Percentiles rank a stretch among this genome's conserved stretches.
phyloP scores from a whole-genome alignment of 2,797 vertebrate genomes.

The Onychomys leucogaster region DNA sequence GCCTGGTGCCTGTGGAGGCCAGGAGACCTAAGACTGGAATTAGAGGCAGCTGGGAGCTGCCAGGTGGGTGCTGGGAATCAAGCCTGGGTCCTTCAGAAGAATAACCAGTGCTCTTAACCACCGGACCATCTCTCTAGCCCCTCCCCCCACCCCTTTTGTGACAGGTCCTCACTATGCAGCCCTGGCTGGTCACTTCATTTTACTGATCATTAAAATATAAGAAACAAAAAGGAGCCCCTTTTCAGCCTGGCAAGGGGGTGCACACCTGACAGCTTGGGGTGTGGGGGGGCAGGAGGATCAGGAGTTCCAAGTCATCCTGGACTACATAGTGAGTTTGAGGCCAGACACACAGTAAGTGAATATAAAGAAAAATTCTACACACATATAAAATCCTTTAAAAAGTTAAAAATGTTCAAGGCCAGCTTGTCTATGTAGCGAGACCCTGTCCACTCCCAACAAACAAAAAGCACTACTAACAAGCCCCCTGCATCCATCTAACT shows the following conservation, averaged over 20 bases:
- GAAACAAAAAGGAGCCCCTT: background rate
- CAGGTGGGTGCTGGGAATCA: background rate
- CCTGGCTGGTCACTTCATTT: background rate
- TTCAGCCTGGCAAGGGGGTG: background rate
- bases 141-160: accelerated
- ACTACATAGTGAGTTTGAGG: background rate
- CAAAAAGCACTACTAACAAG: background rate
- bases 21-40: background rate
- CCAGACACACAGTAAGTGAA: background rate
- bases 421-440: background rate
- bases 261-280: background rate
- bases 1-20: background rate
- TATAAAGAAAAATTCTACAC: background rate
- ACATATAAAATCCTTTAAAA: background rate
- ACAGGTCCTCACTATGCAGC: background rate
- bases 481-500: background rate
- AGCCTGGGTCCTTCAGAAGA: background rate
- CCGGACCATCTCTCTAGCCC: background rate
- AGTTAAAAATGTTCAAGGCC: background rate
- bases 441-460: background rate
- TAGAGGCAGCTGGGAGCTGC: background rate
- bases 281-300: background rate
- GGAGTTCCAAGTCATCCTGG: background rate
- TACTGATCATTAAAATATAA: background rate
- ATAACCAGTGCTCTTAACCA: background rate